Evolutionary conservation across 2,888 invertebrate species (phyloP).

Genomic region (Conistra vaccinii): DNA sequence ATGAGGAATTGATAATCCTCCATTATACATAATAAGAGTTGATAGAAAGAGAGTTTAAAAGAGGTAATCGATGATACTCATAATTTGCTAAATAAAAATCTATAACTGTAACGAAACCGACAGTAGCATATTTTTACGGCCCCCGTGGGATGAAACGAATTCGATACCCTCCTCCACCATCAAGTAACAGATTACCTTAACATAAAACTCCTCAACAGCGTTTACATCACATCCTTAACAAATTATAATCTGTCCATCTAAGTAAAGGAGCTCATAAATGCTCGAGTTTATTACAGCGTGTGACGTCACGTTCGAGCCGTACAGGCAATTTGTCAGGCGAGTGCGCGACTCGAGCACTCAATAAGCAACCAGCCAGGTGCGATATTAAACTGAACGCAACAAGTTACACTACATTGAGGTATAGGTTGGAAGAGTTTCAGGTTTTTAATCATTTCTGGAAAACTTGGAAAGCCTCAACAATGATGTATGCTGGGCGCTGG

Average conservation of each 20-base stretch:
- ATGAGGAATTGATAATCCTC: slow-evolving; percentile 30
- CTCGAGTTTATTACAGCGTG: slow-evolving; percentile 53
- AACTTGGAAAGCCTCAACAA: no score
- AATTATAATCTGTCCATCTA: slow-evolving; percentile 42
- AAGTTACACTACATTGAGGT: slow-evolving; percentile 45
- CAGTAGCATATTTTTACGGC: no score
- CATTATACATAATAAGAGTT: background rate
- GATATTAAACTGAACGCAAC: slow-evolving; percentile 69
- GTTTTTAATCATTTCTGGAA: background rate
- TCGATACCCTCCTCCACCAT: background rate
- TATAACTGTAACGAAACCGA: no score
- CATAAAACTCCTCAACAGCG: slow-evolving; percentile 16
- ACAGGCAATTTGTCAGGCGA: slow-evolving; percentile 65
- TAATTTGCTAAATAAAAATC: no score
- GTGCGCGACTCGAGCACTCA: slow-evolving; percentile 66
- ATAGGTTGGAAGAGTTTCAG: background rate
- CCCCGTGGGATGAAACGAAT: background rate
- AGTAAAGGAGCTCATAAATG: slow-evolving; percentile 52
- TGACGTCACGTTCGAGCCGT: slow-evolving; percentile 63
- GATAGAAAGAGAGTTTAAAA: background rate
- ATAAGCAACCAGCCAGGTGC: slow-evolving; percentile 69
- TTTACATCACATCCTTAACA: slow-evolving; percentile 26
- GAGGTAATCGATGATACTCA: background rate
- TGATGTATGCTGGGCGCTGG: no score
- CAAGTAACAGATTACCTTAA: slow-evolving; percentile 16